These are phyloP conservation scores for Euplagia quadripunctaria DNA, from an alignment of 2,888 invertebrate species.

Conservation along the genomic window DNA sequence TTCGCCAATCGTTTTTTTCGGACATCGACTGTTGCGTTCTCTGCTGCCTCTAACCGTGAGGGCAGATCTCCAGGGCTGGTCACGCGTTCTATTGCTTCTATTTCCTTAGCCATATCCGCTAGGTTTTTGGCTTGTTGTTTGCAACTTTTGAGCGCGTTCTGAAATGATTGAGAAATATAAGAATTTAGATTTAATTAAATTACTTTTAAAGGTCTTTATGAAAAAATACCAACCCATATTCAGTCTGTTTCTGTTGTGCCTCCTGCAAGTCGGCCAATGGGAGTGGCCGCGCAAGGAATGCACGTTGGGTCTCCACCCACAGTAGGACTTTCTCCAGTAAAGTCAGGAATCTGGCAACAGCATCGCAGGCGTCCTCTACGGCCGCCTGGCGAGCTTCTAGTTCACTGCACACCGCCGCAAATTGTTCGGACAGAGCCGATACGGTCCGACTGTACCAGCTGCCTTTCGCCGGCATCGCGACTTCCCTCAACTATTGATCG, in stretches of 20 bases:
- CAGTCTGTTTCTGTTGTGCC: slow-evolving; percentile 94
- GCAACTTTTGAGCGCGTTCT: slow-evolving; percentile 95
- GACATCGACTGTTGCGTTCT: slow-evolving; percentile 94
- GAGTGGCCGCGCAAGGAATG: slow-evolving; percentile 93
- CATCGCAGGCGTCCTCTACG: slow-evolving; percentile 95
- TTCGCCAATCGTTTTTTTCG: slow-evolving; percentile 95
- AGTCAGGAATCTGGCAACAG: slow-evolving; percentile 95
- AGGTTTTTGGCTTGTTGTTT: slow-evolving; percentile 95
- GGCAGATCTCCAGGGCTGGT: slow-evolving; percentile 95
- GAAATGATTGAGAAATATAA: slow-evolving; percentile 62
- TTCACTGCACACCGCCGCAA: slow-evolving; percentile 92
- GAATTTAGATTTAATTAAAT: slow-evolving; percentile 10
- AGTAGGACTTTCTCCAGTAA: slow-evolving; percentile 93
- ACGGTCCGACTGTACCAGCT: slow-evolving; percentile 91
- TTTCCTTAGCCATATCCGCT: slow-evolving; percentile 96
- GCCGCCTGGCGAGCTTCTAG: slow-evolving; percentile 94
- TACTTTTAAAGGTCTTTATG: not conserved
- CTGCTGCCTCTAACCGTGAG: slow-evolving; percentile 94
- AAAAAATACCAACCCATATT: slow-evolving; percentile 90
- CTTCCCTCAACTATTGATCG: slow-evolving; percentile 93
- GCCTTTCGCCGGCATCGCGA: slow-evolving; percentile 92
- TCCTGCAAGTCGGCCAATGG: slow-evolving; percentile 93
- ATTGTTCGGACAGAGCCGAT: slow-evolving; percentile 92
- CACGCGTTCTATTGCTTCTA: slow-evolving; percentile 94
- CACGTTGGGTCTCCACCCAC: slow-evolving; percentile 94